Percentiles rank a stretch among this genome's conserved stretches.
phyloP scores from a whole-genome alignment of 2,113 vertebrate species.

The Triplophysa dalaica region DNA sequence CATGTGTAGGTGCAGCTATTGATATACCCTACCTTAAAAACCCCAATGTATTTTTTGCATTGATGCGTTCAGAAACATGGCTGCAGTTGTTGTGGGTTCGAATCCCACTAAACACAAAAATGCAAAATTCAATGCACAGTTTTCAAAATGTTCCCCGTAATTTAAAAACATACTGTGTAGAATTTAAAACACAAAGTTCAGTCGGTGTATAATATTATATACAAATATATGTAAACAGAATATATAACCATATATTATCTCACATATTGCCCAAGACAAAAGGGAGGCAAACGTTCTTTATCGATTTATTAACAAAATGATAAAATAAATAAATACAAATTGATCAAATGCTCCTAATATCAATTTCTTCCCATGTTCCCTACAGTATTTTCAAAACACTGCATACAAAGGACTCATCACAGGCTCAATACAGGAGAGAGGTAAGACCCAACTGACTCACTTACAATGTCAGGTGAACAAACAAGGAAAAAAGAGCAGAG shows the following conservation, averaged over 20 bases:
- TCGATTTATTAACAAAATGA: conserved; percentile 99
- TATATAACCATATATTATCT: no score
- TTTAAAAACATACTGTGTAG: no score
- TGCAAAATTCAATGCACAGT: no score
- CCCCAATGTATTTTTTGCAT: no score
- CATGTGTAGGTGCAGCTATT: no score
- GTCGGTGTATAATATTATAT: no score
- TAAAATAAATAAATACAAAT: conserved; percentile 99
- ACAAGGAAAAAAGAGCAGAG: conserved; percentile 57
- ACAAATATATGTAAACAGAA: not conserved
- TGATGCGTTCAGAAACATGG: no score
- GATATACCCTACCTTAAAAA: no score
- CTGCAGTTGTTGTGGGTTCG: no score
- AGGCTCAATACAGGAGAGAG: conserved; percentile 85
- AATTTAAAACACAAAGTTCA: no score
- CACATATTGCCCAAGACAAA: not conserved
- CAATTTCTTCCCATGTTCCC: conserved; percentile 76
- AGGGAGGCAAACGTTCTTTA: conserved; percentile 67
- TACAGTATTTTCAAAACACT: conserved; percentile 93
- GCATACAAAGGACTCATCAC: conserved; percentile 95
- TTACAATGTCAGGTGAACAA: conserved; percentile 82
- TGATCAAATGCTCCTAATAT: conserved; percentile 96
- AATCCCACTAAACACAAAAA: no score
- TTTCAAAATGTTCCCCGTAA: no score
- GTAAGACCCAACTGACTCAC: conserved; percentile 87